A percentile compares a stretch with the other conserved stretches of the same genome.
Evolutionary conservation across 2,797 vertebrate species (phyloP).

Genomic region (Botia kubotai): DNA sequence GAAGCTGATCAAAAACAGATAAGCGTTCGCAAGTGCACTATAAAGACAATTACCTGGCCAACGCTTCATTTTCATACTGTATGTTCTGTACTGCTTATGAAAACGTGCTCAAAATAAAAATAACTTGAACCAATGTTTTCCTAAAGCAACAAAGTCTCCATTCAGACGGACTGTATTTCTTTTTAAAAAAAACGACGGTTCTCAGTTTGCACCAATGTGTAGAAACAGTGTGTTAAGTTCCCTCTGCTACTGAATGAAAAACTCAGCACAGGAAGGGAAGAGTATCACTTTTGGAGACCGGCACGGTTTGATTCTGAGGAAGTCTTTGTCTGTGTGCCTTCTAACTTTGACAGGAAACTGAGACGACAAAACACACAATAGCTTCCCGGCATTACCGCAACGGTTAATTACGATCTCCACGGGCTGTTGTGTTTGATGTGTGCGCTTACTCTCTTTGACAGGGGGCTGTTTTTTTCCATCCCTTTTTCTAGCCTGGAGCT

Average conservation of each 20-base stretch:
- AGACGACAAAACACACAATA: constrained; percentile 24
- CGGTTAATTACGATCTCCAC: constrained; percentile 43
- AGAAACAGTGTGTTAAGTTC: constrained; percentile 9
- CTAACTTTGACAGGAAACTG: constrained; percentile 33
- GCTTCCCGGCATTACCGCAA: constrained; percentile 40
- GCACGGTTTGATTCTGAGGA: constrained; percentile 25
- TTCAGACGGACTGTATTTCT: background rate
- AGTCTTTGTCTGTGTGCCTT: constrained; percentile 11
- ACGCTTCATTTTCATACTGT: background rate
- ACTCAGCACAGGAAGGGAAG: background rate
- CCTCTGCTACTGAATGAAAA: constrained; percentile 15
- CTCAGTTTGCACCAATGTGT: background rate
- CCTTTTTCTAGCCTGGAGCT: constrained; percentile 32
- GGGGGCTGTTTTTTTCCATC: constrained; percentile 30
- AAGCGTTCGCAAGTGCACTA: background rate
- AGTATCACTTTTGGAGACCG: constrained; percentile 51
- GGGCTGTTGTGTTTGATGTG: constrained; percentile 63
- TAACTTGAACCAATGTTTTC: background rate
- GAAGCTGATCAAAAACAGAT: constrained; percentile 15
- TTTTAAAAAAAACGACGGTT: no score
- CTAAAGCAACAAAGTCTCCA: background rate
- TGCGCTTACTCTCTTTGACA: constrained; percentile 61
- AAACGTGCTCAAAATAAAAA: background rate
- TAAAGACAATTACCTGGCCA: background rate
- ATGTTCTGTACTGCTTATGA: background rate